Evolutionary conservation across 2,797 vertebrate genomes (phyloP).

Genomic region (Lacerta agilis): DNA sequence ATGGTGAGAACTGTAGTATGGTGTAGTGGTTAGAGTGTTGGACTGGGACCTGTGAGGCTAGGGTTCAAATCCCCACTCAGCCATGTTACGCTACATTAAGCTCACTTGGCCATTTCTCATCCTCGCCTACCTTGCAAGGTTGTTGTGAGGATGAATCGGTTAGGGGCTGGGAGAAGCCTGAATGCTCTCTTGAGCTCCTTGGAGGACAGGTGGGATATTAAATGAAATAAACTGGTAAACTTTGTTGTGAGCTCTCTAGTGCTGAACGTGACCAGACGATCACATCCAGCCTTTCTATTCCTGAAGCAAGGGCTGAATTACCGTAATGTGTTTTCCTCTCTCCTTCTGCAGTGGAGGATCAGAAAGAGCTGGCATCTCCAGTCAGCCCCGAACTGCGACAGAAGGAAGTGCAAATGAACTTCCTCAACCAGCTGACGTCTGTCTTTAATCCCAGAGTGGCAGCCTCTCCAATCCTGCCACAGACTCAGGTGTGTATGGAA

Average conservation of each 20-base stretch:
- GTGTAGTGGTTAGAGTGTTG: too few relatives aligned
- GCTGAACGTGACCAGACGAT: too few relatives aligned
- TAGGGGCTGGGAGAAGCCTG: neutral
- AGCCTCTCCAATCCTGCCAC: conserved; percentile 78
- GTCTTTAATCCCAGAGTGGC: conserved; percentile 95
- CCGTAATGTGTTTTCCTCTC: neutral
- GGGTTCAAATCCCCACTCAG: too few relatives aligned
- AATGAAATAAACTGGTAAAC: too few relatives aligned
- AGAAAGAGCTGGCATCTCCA: conserved; percentile 92
- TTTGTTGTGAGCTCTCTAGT: too few relatives aligned
- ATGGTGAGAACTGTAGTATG: conserved; percentile 80
- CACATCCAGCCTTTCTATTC: accelerated
- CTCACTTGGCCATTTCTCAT: too few relatives aligned
- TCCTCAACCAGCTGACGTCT: conserved; percentile 96
- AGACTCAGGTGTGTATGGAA: conserved; percentile 80
- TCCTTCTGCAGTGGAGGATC: conserved; percentile 89
- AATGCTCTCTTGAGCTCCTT: too few relatives aligned
- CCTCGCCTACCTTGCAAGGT: too few relatives aligned
- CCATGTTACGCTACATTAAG: too few relatives aligned
- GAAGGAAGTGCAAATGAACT: conserved; percentile 99
- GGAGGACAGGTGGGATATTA: too few relatives aligned
- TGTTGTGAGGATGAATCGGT: neutral
- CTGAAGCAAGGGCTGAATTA: neutral
- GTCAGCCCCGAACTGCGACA: conserved; percentile 95
- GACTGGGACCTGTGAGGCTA: too few relatives aligned